A percentile compares a stretch with the other conserved stretches of the same genome.
Conservation (phyloP, 2,888 invertebrate species). For the Xanthia togata region DNA sequence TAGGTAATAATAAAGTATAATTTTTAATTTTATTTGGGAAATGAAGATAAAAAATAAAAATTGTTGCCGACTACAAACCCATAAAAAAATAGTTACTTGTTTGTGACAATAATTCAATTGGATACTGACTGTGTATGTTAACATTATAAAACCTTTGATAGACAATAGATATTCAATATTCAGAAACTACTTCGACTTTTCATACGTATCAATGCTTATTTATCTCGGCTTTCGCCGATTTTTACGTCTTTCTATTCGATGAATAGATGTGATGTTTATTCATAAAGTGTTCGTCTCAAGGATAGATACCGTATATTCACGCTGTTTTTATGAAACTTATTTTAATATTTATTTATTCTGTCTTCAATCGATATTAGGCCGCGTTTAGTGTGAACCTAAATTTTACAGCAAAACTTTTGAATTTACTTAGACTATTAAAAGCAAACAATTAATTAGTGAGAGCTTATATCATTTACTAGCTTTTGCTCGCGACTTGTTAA, state of each 20-base stretch:
- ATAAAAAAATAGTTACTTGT: not conserved
- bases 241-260: slow-evolving; percentile 12
- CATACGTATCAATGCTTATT: slow-evolving; percentile 8
- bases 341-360: not conserved
- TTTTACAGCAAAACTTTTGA: not conserved
- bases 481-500: too few species aligned
- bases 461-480: not conserved
- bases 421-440: not conserved
- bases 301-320: not conserved
- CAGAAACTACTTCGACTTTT: not conserved
- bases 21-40: not conserved
- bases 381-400: not conserved
- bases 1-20: too few species aligned
- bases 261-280: slow-evolving; percentile 22
- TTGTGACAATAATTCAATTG: not conserved
- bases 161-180: not conserved
- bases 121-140: not conserved
- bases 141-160: not conserved
- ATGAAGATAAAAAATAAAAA: not conserved
- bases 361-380: not conserved
- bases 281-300: not conserved
- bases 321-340: not conserved
- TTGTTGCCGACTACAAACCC: not conserved
- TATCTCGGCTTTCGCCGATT: slow-evolving; percentile 5
- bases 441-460: not conserved